phyloP scores from a whole-genome alignment of 2,113 vertebrate genomes.

The Microcebus ravelobensis region DNA sequence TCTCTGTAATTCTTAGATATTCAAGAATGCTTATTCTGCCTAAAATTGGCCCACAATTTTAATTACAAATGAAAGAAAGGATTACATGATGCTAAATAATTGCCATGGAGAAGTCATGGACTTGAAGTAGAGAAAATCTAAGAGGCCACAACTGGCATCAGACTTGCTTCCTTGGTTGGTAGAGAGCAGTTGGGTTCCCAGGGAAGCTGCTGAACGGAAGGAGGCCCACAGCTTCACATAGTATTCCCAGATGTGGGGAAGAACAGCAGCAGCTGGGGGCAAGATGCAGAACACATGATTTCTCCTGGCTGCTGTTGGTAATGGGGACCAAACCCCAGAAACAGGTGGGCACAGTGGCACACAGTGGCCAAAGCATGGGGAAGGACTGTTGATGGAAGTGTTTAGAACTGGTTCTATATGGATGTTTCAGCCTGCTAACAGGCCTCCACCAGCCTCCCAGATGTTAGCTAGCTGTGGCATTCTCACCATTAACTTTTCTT shows the following conservation, averaged over 20 bases:
- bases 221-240: not conserved
- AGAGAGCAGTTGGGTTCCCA: not conserved
- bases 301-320: not conserved
- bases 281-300: not conserved
- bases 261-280: not conserved
- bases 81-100: not conserved
- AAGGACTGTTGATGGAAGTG: not conserved
- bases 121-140: not conserved
- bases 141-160: not conserved
- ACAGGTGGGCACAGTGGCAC: not conserved
- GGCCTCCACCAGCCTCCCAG: not conserved
- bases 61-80: constrained; percentile 37
- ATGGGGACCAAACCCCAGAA: not conserved
- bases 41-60: constrained; percentile 13
- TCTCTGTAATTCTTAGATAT: constrained; percentile 7
- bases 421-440: not conserved
- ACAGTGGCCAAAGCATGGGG: not conserved
- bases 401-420: not conserved
- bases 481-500: not conserved
- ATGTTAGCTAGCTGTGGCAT: not conserved
- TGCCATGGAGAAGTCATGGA: not conserved
- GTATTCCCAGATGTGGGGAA: not conserved
- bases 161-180: not conserved
- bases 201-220: not conserved
- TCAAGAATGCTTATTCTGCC: constrained; percentile 8